Conservation (phyloP, 2,113 vertebrate species). For the Circaetus gallicus region DNA sequence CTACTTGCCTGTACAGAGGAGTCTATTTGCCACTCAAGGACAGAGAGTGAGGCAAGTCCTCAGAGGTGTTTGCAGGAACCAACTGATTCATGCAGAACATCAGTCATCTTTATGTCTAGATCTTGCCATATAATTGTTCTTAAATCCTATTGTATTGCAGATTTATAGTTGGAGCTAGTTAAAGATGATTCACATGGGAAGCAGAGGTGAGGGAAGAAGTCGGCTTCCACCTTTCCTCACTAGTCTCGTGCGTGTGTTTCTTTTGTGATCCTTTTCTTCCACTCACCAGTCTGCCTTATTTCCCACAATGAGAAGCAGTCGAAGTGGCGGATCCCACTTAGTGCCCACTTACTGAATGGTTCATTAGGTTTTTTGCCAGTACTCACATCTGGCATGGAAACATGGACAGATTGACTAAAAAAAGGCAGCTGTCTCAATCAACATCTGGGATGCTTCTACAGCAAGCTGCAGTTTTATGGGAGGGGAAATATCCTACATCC, state of each 20-base stretch:
- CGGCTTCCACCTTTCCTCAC: not conserved
- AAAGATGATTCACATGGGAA: not conserved
- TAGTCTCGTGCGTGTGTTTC: not conserved
- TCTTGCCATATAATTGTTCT: not conserved
- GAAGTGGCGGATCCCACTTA: not conserved
- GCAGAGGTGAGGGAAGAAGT: not conserved
- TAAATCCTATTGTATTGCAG: not conserved
- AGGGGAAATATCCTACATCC: not conserved
- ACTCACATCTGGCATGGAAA: conserved; percentile 13
- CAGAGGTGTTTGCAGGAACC: not conserved
- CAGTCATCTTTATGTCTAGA: not conserved
- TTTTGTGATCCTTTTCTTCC: not conserved
- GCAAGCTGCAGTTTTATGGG: not conserved
- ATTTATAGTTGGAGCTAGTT: not conserved
- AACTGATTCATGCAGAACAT: not conserved
- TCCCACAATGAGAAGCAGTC: not conserved
- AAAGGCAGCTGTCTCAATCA: not conserved
- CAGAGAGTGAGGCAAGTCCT: not conserved
- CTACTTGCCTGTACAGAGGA: not conserved
- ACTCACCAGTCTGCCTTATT: not conserved
- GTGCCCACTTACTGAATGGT: not conserved
- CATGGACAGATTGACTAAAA: not conserved
- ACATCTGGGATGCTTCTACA: not conserved
- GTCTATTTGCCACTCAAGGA: not conserved
- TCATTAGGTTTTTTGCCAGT: not conserved